Evolutionary conservation across 2,113 vertebrate species (phyloP).

Genomic region (Rhea americana): DNA sequence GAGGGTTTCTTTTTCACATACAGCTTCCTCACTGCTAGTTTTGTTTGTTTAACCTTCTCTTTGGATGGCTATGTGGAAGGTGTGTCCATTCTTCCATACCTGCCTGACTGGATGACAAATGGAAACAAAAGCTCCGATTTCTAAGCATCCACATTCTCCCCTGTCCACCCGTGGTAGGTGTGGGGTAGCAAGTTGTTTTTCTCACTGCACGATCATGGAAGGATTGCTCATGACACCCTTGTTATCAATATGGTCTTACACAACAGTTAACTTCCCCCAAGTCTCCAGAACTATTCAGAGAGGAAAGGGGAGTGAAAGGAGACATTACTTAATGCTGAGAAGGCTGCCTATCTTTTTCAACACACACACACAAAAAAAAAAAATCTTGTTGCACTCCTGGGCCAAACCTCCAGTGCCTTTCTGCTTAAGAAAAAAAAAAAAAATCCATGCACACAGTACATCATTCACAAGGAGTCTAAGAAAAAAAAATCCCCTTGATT

Average conservation of each 20-base stretch:
- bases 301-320: neutral
- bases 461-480: neutral
- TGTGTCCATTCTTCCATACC: neutral
- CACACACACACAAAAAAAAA: neutral
- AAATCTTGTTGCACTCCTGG: neutral
- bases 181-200: neutral
- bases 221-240: neutral
- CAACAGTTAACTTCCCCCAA: neutral
- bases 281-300: neutral
- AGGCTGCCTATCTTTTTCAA: neutral
- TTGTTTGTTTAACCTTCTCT: neutral
- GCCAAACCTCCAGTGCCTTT: neutral
- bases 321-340: neutral
- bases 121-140: neutral
- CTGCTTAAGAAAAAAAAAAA: neutral
- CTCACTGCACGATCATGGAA: accelerated
- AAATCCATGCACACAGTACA: accelerated
- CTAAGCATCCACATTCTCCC: neutral
- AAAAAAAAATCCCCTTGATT: neutral
- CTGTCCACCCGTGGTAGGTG: accelerated
- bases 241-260: neutral
- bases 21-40: neutral
- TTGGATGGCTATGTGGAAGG: neutral
- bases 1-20: neutral
- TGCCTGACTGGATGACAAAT: neutral